These are phyloP conservation scores for Poeciliopsis turrubarensis DNA, from an alignment of 2,113 vertebrate species.

Conservation along the genomic window DNA sequence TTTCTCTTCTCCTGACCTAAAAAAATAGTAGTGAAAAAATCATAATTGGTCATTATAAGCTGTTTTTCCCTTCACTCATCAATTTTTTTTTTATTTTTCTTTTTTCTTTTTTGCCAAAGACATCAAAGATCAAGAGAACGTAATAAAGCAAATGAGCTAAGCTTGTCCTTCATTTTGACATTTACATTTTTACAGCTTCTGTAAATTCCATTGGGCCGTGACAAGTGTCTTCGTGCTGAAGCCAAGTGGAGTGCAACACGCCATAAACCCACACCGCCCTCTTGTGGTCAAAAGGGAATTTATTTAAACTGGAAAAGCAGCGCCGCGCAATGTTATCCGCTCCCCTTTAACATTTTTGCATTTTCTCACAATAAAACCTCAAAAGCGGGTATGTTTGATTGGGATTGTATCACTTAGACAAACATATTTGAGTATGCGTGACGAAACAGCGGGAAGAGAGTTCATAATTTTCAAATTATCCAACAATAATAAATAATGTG, in stretches of 20 bases:
- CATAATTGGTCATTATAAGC: neutral
- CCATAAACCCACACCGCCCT: neutral
- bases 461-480: no score
- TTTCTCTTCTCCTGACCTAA: conserved; percentile 32
- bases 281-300: neutral
- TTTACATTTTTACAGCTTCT: neutral
- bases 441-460: no score
- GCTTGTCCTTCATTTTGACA: neutral
- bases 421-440: no score
- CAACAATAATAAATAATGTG: no score
- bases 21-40: neutral
- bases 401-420: no score
- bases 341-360: neutral
- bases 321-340: neutral
- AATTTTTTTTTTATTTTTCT: no score
- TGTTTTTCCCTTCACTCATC: conserved; percentile 10
- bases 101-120: neutral
- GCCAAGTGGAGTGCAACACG: neutral
- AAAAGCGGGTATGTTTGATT: neutral
- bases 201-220: neutral
- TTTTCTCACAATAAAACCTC: neutral
- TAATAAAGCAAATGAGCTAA: neutral
- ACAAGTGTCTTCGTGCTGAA: neutral
- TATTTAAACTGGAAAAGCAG: neutral
- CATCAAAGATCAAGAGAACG: neutral